A percentile compares a stretch with the other conserved stretches of the same genome.
Evolutionary conservation across 2,113 vertebrate genomes (phyloP).

Genomic region (Hirundichthys speculiger): DNA sequence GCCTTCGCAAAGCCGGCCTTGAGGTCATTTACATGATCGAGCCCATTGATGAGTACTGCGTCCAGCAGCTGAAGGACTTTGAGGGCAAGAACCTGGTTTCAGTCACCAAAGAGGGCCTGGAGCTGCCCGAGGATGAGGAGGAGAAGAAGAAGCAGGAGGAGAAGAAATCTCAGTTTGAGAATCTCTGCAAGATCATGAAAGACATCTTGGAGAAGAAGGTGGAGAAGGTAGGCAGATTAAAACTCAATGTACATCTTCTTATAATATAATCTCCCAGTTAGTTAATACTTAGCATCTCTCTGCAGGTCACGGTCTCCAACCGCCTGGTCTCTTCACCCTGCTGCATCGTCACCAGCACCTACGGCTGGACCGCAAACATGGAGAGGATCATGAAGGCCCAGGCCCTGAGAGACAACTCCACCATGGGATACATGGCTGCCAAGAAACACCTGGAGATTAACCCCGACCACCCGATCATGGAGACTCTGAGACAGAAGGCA

Average conservation of each 20-base stretch:
- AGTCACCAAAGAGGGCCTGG: constrained; percentile 85
- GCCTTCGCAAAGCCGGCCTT: constrained; percentile 82
- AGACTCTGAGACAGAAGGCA: constrained; percentile 82
- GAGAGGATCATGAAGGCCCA: constrained; percentile 88
- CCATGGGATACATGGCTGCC: constrained; percentile 87
- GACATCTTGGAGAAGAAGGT: constrained; percentile 86
- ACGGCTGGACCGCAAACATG: constrained; percentile 88
- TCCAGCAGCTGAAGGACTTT: constrained; percentile 87
- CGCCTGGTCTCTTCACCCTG: constrained; percentile 83
- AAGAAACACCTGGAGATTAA: constrained; percentile 87
- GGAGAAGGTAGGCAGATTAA: constrained; percentile 76
- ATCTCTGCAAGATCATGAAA: constrained; percentile 86
- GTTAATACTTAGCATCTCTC: not conserved
- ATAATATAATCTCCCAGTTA: not conserved
- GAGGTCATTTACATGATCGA: constrained; percentile 88
- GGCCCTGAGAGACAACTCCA: constrained; percentile 84
- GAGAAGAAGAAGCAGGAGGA: constrained; percentile 86
- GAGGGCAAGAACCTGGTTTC: constrained; percentile 85
- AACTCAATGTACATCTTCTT: too few species aligned
- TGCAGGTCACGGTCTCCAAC: constrained; percentile 84
- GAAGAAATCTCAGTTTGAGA: constrained; percentile 79
- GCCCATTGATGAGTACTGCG: constrained; percentile 86
- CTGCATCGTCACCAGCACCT: constrained; percentile 87
- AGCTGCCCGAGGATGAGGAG: constrained; percentile 84
- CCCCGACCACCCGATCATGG: constrained; percentile 81